Percentiles rank a stretch among this genome's conserved stretches.
Conservation (phyloP, 2,113 vertebrate species). For the Entelurus aequoreus region DNA sequence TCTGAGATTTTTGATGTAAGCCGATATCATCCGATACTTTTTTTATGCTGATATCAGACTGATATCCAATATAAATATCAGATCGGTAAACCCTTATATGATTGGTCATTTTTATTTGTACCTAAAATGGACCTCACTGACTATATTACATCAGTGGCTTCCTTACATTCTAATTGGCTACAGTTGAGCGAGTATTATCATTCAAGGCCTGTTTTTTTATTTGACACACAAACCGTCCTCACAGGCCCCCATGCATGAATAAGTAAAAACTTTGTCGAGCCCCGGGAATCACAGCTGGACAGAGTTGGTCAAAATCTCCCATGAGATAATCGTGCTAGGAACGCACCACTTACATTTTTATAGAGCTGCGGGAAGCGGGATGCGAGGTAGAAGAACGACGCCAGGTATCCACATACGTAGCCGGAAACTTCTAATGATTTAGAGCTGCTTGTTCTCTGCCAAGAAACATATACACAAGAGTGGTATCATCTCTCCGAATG, state of each 20-base stretch:
- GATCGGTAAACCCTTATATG: too few relatives aligned
- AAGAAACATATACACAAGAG: background rate
- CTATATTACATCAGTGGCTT: too few relatives aligned
- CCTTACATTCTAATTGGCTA: conserved; percentile 15
- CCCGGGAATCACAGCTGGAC: background rate
- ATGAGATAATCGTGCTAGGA: background rate
- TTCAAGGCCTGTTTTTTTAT: conserved; percentile 33
- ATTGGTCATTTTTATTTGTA: too few relatives aligned
- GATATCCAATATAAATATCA: too few relatives aligned
- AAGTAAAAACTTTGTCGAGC: background rate
- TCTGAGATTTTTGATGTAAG: too few relatives aligned
- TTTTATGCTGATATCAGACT: too few relatives aligned
- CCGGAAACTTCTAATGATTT: conserved; percentile 66
- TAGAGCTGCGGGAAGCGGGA: conserved; percentile 71
- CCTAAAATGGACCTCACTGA: too few relatives aligned
- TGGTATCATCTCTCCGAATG: too few relatives aligned
- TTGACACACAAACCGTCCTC: conserved; percentile 14
- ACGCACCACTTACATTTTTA: conserved; percentile 66
- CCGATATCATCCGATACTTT: too few relatives aligned
- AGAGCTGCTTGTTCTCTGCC: conserved; percentile 45
- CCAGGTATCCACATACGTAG: conserved; percentile 70
- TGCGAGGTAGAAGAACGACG: conserved; percentile 71
- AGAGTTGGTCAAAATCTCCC: background rate
- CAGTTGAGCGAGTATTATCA: conserved; percentile 35
- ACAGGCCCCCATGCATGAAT: conserved; percentile 5